Evolutionary conservation across 2,888 invertebrate genomes (phyloP).

Genomic region (Subacronicta megacephala): DNA sequence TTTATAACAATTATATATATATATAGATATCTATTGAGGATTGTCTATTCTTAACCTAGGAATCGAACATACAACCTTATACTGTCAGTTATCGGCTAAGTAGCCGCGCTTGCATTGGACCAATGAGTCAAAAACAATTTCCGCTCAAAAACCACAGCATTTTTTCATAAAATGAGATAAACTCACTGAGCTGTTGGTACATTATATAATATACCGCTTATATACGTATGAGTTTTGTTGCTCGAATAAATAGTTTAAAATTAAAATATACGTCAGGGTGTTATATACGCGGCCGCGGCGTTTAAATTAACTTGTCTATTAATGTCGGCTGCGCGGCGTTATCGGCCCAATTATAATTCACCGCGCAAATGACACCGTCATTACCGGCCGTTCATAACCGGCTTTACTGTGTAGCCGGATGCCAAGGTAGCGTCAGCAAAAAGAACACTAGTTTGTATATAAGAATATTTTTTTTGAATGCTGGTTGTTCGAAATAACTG

Average conservation of each 20-base stretch:
- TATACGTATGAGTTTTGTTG: no score
- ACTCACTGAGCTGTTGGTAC: background rate
- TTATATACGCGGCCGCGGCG: constrained; percentile 42
- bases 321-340: constrained; percentile 61
- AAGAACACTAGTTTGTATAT: background rate
- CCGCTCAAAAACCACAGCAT: no score
- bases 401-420: constrained; percentile 79
- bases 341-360: constrained; percentile 85
- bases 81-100: no score
- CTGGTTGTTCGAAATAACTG: no score
- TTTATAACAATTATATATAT: no score
- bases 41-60: no score
- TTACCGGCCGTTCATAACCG: constrained; percentile 83
- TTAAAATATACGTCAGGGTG: constrained; percentile 21
- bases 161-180: background rate
- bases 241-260: no score
- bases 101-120: no score
- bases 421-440: constrained; percentile 63
- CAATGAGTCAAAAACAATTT: no score
- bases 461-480: background rate
- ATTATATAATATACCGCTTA: constrained; percentile 35
- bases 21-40: no score
- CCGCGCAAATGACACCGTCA: constrained; percentile 85
- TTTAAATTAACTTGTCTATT: constrained; percentile 63
- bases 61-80: no score